These are phyloP conservation scores for Corbicula japonica DNA, from an alignment of 2,888 invertebrate genomes.

Conservation along the genomic window DNA sequence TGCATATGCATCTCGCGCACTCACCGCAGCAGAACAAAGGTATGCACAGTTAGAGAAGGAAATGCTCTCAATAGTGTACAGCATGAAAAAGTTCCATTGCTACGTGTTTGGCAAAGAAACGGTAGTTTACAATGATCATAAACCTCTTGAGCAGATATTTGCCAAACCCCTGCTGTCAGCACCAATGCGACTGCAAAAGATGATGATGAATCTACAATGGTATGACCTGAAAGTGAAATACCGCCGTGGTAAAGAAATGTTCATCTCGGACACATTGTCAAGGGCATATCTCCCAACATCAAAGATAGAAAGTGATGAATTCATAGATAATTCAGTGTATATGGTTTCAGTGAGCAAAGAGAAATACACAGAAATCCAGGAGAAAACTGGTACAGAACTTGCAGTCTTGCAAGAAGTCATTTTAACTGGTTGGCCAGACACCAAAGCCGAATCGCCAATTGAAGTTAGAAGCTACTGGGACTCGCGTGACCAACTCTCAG, in stretches of 20 bases:
- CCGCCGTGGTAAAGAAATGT: constrained; percentile 47
- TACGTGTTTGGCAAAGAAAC: constrained; percentile 66
- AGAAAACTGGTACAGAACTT: too few relatives aligned
- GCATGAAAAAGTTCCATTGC: constrained; percentile 52
- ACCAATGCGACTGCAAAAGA: constrained; percentile 37
- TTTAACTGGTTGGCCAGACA: constrained; percentile 52
- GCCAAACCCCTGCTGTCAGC: constrained; percentile 31
- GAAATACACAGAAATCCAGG: too few relatives aligned
- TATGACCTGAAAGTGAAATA: constrained; percentile 53
- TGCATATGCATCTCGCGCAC: constrained; percentile 59
- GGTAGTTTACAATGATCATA: constrained; percentile 57
- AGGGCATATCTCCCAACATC: too few relatives aligned
- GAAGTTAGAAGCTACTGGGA: constrained; percentile 35
- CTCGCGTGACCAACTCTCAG: constrained; percentile 50
- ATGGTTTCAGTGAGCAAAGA: too few relatives aligned
- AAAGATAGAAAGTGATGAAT: constrained; percentile 2
- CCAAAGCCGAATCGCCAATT: constrained; percentile 27
- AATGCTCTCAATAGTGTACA: constrained; percentile 60
- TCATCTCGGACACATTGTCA: too few relatives aligned
- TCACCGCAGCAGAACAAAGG: constrained; percentile 57
- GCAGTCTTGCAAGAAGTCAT: too few relatives aligned
- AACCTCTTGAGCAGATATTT: constrained; percentile 46
- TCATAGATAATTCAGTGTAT: constrained; percentile 3
- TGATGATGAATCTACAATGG: constrained; percentile 51
- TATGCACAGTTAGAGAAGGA: constrained; percentile 64